A percentile compares a stretch with the other conserved stretches of the same genome.
Evolutionary conservation across 2,888 invertebrate genomes (phyloP).

Genomic region (Priapulus caudatus): DNA sequence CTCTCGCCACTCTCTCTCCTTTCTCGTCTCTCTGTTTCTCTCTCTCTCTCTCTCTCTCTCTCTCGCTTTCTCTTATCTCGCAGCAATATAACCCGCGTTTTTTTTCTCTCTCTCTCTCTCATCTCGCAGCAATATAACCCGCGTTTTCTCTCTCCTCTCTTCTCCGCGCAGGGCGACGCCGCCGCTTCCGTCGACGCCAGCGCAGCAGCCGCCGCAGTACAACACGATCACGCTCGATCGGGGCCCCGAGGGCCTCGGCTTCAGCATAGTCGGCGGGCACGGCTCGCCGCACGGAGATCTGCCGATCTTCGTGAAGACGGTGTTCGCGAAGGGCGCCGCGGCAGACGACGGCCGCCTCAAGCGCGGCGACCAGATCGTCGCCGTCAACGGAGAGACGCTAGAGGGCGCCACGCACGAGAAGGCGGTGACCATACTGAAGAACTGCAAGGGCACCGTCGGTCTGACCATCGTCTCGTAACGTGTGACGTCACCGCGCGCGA

Average conservation of each 20-base stretch:
- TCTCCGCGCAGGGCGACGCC: no score
- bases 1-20: no score
- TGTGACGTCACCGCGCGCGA: not conserved
- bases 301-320: constrained; percentile 45
- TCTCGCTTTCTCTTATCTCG: no score
- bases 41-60: no score
- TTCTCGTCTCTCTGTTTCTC: no score
- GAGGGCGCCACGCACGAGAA: constrained; percentile 40
- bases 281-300: constrained; percentile 45
- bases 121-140: no score
- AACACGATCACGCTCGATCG: constrained; percentile 41
- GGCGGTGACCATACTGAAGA: constrained; percentile 41
- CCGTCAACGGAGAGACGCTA: constrained; percentile 38
- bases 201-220: constrained; percentile 15
- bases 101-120: no score
- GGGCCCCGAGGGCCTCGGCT: constrained; percentile 46
- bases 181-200: constrained; percentile 8
- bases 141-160: no score
- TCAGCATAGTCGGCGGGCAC: constrained; percentile 44
- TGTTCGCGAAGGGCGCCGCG: constrained; percentile 38
- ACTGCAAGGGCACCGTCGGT: constrained; percentile 43
- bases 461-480: constrained; percentile 37
- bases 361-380: constrained; percentile 40
- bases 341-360: constrained; percentile 36
- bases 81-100: no score